Evolutionary conservation across 2,113 vertebrate species (phyloP), one percentile per base, ranked within the genome.

Genomic region (Sialia sialis): DNA sequence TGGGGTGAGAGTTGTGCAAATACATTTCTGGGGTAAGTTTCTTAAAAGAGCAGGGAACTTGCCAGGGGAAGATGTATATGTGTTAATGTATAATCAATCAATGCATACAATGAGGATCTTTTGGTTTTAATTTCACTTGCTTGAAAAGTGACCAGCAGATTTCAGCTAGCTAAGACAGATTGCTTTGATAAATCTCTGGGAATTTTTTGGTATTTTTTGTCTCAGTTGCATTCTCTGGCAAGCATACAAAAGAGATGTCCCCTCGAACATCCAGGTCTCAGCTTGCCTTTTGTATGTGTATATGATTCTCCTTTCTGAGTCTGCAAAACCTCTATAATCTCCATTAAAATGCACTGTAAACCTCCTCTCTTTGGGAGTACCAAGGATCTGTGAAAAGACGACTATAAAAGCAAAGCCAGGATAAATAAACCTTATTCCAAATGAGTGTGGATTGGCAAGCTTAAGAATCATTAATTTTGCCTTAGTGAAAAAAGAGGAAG

Each of bases 361-460:
- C 34, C 74, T 83, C 59, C 54, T 79, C 58, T 89, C 87, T 79
- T 62, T 76, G 89, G 87, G 93, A 94, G 39, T 68, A 79, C 78
- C 86, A 48, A 16, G 30, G 12, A 89, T 39, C 69, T 95, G 51
- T 51, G 93, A 93, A 95, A 94, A 89, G 70, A 80, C 3, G 0
- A 63, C 58, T 63, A 11, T 83, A 87, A 91, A 87, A 85, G 51
- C 6, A 1, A 94, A 83, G 93, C 95, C 94, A 97, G 89, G 46
- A 90, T 93, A 97, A 95, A 97, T 91, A 95, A 93, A 95, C 51
- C 75, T 91, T 58, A 85, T 76, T 96, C 81, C 62, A 95, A 94
- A 85, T 74, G 74, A 91, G 70, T 67, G 78, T 89, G 87, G 23
- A 79, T 89, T 97, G 93, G 91, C 84, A 93, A 95, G 87, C 62